These are phyloP conservation scores for Drosophila oshimai DNA, from an alignment of 1,140 invertebrate genomes.

Conservation along the genomic window DNA sequence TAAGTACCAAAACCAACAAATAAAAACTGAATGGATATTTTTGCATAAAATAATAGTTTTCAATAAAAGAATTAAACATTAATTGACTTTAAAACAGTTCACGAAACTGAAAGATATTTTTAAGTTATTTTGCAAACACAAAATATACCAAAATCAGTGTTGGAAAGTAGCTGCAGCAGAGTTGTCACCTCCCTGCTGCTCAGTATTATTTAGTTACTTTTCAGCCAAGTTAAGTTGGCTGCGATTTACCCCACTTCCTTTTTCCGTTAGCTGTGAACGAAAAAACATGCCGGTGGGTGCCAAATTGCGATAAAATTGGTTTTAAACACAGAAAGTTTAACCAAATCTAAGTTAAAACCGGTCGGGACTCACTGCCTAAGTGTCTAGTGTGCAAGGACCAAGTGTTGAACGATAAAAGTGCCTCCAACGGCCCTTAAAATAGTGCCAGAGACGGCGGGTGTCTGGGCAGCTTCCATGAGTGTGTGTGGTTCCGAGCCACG, in stretches of 20 bases:
- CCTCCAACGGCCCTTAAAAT: not conserved
- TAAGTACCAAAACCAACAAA: too few species aligned
- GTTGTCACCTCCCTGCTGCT: not conserved
- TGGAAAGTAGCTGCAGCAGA: not conserved
- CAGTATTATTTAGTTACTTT: constrained; percentile 27
- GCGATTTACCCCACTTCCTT: constrained; percentile 79
- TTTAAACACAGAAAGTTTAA: constrained; percentile 54
- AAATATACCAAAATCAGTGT: not conserved
- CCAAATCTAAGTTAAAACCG: constrained; percentile 14
- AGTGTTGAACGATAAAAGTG: constrained; percentile 7
- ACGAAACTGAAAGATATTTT: too few species aligned
- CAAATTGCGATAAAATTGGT: constrained; percentile 59
- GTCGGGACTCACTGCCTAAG: not conserved
- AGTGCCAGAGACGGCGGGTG: not conserved
- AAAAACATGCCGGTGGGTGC: constrained; percentile 83
- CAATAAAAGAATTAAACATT: not conserved
- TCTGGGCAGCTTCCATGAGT: constrained; percentile 7
- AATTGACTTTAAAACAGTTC: not conserved
- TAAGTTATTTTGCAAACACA: too few species aligned
- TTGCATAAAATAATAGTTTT: not conserved
- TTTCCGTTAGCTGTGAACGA: constrained; percentile 83
- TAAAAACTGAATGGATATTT: not conserved
- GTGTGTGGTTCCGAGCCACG: constrained; percentile 45
- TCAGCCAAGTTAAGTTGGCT: constrained; percentile 62
- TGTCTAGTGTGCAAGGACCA: constrained; percentile 11